Conservation (phyloP, 2,888 invertebrate genomes). For the Yponomeuta malinellus region DNA sequence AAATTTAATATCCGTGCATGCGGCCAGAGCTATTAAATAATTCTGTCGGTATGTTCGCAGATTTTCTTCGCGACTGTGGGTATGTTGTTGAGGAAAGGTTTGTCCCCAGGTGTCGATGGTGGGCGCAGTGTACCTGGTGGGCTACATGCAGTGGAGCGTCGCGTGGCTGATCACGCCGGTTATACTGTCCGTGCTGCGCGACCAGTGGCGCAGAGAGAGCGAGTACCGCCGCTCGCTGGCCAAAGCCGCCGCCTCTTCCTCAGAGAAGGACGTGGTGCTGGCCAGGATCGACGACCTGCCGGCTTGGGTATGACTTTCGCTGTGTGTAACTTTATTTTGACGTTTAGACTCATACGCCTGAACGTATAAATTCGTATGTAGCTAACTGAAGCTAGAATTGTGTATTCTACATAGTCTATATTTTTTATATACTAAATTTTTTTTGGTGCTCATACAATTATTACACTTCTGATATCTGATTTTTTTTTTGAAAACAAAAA, state of each 20-base stretch:
- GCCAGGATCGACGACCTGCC: slow-evolving; percentile 93
- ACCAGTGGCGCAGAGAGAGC: slow-evolving; percentile 85
- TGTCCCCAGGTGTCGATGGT: slow-evolving; percentile 77
- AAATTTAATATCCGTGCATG: too few relatives aligned
- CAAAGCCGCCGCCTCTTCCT: slow-evolving; percentile 83
- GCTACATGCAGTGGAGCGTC: slow-evolving; percentile 91
- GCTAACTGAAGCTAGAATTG: too few relatives aligned
- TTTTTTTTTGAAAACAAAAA: too few relatives aligned
- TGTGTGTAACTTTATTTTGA: background rate
- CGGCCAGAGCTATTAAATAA: too few relatives aligned
- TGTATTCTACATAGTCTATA: too few relatives aligned
- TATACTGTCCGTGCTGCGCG: slow-evolving; percentile 84
- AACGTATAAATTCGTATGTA: too few relatives aligned
- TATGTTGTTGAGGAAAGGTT: background rate
- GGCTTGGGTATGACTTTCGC: slow-evolving; percentile 84
- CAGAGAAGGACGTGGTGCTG: slow-evolving; percentile 91
- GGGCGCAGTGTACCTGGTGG: slow-evolving; percentile 85
- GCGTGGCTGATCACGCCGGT: slow-evolving; percentile 92
- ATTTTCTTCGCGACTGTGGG: too few relatives aligned
- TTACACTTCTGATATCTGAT: too few relatives aligned
- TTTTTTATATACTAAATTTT: too few relatives aligned
- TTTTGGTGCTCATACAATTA: too few relatives aligned
- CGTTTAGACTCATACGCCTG: too few relatives aligned
- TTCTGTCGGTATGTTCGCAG: too few relatives aligned
- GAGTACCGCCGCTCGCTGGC: slow-evolving; percentile 84